Evolutionary conservation across 2,797 vertebrate genomes (phyloP).

Genomic region (Macrochelys suwanniensis): DNA sequence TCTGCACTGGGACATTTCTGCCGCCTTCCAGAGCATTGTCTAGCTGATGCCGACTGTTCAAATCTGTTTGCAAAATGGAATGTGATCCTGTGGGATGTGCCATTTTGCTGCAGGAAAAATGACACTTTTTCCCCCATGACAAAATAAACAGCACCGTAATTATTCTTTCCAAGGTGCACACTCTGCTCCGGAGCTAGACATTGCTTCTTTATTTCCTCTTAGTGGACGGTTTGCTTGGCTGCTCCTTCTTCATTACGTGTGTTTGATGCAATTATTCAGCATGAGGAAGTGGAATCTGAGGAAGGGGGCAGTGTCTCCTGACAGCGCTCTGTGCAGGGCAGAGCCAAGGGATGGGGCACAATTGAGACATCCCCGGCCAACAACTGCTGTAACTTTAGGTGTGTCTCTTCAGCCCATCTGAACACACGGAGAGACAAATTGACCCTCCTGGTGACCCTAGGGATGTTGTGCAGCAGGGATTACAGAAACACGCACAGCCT

Average conservation of each 20-base stretch:
- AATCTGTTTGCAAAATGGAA: neutral
- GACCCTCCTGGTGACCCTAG: neutral
- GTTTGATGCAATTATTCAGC: neutral
- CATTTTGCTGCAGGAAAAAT: neutral
- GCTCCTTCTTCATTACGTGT: neutral
- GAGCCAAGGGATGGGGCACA: neutral
- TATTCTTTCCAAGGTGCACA: neutral
- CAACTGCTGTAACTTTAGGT: neutral
- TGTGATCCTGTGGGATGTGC: neutral
- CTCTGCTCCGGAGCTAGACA: neutral
- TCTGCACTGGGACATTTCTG: neutral
- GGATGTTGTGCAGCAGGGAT: neutral
- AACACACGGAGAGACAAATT: neutral
- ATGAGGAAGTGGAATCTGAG: neutral
- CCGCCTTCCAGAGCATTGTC: fast-evolving
- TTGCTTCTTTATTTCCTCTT: neutral
- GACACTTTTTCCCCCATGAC: neutral
- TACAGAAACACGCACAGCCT: neutral
- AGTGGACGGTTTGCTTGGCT: neutral
- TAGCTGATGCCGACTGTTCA: neutral
- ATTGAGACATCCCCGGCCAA: neutral
- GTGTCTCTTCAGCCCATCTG: neutral
- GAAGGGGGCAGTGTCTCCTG: neutral
- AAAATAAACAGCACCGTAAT: neutral
- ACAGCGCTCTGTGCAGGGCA: no score